Evolutionary conservation across 2,113 vertebrate species (phyloP).

Genomic region (Eira barbara): DNA sequence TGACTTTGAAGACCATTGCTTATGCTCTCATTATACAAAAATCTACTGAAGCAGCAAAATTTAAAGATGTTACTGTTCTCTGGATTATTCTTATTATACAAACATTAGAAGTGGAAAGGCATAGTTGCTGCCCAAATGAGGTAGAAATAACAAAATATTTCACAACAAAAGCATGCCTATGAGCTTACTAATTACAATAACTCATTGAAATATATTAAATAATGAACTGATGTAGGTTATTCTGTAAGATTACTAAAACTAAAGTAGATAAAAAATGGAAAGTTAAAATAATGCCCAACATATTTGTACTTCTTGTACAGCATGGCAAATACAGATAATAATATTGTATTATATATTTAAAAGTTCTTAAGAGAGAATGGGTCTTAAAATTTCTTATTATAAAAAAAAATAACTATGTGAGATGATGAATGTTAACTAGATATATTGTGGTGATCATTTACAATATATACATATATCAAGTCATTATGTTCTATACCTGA

Average conservation of each 20-base stretch:
- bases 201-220: not conserved
- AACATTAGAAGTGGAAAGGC: not conserved
- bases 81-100: not conserved
- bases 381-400: not conserved
- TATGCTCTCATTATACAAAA: not conserved
- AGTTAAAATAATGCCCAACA: not conserved
- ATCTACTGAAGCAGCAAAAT: not conserved
- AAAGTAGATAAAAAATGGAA: not conserved
- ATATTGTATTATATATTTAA: not conserved
- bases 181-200: not conserved
- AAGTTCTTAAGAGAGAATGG: not conserved
- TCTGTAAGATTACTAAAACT: not conserved
- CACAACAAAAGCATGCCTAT: not conserved
- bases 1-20: not conserved
- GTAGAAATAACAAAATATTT: not conserved
- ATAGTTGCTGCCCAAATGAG: not conserved
- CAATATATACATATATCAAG: not conserved
- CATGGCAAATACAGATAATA: not conserved
- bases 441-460: not conserved
- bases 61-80: not conserved
- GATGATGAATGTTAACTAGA: not conserved
- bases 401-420: not conserved
- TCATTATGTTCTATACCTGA: not conserved
- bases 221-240: not conserved
- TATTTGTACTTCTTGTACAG: not conserved